Conservation (phyloP, 1,140 invertebrate genomes). For the Aphidius gifuensis region DNA sequence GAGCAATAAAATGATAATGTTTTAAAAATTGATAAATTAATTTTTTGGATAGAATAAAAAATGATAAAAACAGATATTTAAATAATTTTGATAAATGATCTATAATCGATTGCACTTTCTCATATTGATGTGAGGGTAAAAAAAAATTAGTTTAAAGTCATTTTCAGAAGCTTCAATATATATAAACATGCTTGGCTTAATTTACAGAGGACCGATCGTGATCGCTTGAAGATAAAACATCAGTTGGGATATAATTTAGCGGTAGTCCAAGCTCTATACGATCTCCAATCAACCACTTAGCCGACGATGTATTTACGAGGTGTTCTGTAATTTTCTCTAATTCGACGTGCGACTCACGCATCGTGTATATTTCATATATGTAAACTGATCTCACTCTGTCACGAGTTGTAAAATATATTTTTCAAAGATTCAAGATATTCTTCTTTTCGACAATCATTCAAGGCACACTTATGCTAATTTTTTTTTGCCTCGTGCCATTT, state of each 20-base stretch:
- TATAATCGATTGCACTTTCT: too few species aligned
- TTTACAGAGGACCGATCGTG: conserved; percentile 43
- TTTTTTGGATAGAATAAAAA: too few species aligned
- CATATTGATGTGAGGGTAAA: too few species aligned
- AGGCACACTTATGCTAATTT: conserved; percentile 37
- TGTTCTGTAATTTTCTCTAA: conserved; percentile 54
- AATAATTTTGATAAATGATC: too few species aligned
- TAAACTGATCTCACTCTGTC: not conserved
- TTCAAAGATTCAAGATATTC: not conserved
- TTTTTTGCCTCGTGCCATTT: conserved; percentile 15
- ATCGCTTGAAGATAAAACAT: conserved; percentile 41
- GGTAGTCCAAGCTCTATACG: conserved; percentile 46
- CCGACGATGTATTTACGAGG: conserved; percentile 52
- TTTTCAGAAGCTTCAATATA: conserved; percentile 8
- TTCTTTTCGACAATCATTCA: not conserved
- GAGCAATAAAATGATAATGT: too few species aligned
- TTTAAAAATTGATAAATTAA: too few species aligned
- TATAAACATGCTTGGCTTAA: conserved; percentile 36
- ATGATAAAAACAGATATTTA: too few species aligned
- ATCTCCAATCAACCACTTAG: conserved; percentile 51
- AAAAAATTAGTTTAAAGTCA: too few species aligned
- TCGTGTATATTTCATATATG: not conserved
- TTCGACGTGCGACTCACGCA: conserved; percentile 40
- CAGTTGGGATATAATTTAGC: conserved; percentile 53
- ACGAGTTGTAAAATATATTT: not conserved